These are phyloP conservation scores for Eidolon helvum DNA, from an alignment of 2,113 vertebrate genomes.

Conservation along the genomic window DNA sequence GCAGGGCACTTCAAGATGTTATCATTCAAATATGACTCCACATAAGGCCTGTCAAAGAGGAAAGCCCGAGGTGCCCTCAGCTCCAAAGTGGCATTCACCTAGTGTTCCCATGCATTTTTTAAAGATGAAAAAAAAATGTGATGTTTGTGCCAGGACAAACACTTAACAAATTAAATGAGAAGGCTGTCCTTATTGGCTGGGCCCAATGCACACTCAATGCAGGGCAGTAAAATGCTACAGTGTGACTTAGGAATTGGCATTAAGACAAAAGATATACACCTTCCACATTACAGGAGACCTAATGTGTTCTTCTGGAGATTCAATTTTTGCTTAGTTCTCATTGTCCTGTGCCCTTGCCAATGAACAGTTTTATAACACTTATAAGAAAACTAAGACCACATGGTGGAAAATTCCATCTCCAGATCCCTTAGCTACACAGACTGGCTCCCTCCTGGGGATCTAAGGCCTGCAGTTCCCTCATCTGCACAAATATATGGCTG, in stretches of 20 bases:
- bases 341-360: conserved; percentile 16
- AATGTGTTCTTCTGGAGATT: conserved; percentile 10
- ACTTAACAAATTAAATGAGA: conserved; percentile 37
- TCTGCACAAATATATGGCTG: conserved; percentile 14
- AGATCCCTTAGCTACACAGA: conserved; percentile 16
- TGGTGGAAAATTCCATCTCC: conserved; percentile 70
- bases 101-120: background rate
- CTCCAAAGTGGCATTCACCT: conserved; percentile 10
- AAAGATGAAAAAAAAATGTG: background rate
- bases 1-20: background rate
- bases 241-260: conserved; percentile 1
- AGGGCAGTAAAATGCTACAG: background rate
- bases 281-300: background rate
- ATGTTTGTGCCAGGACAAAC: background rate
- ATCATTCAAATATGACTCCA: conserved; percentile 16
- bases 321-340: conserved; percentile 26
- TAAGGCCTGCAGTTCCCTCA: background rate
- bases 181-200: background rate
- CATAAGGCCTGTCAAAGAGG: background rate
- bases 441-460: conserved; percentile 20
- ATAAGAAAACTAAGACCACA: conserved; percentile 52
- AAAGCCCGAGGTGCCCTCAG: background rate
- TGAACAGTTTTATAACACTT: conserved; percentile 53
- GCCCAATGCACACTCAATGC: background rate
- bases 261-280: background rate